Evolutionary conservation across 1,140 invertebrate species (phyloP).

Genomic region (Caenorhabditis latens): DNA sequence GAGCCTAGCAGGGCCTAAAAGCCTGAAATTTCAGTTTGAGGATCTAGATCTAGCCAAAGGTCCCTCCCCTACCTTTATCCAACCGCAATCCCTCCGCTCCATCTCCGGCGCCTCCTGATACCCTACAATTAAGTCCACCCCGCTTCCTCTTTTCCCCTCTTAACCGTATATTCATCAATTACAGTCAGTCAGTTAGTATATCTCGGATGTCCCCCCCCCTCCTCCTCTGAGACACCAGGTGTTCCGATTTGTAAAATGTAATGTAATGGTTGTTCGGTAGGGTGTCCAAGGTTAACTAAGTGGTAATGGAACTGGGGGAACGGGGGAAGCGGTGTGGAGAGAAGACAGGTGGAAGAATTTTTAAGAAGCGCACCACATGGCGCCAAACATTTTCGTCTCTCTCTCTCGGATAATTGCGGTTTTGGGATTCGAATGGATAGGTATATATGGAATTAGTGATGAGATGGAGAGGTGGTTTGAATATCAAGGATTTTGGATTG

Average conservation of each 20-base stretch:
- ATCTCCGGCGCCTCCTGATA: not conserved
- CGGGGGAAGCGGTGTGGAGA: not conserved
- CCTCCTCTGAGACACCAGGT: constrained; percentile 19
- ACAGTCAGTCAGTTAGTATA: not conserved
- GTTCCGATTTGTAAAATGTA: constrained; percentile 36
- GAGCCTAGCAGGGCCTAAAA: not conserved
- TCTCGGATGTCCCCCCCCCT: not conserved
- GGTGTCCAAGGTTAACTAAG: constrained; percentile 39
- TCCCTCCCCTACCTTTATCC: not conserved
- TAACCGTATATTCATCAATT: constrained; percentile 35
- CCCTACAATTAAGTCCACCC: not conserved
- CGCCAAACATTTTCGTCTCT: not conserved
- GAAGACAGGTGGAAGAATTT: constrained; percentile 29
- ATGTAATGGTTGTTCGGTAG: constrained; percentile 7
- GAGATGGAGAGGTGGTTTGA: not conserved
- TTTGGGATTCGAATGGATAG: not conserved
- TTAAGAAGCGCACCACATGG: constrained; percentile 27
- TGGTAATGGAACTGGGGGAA: no score
- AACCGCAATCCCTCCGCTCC: not conserved
- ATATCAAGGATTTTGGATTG: not conserved
- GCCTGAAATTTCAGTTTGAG: no score
- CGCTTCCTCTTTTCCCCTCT: constrained; percentile 3
- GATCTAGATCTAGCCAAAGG: no score
- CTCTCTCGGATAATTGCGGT: constrained; percentile 7
- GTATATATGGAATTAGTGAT: constrained; percentile 9